These are phyloP conservation scores for Oryzias melastigma DNA, from an alignment of 2,113 vertebrate species.

Conservation along the genomic window DNA sequence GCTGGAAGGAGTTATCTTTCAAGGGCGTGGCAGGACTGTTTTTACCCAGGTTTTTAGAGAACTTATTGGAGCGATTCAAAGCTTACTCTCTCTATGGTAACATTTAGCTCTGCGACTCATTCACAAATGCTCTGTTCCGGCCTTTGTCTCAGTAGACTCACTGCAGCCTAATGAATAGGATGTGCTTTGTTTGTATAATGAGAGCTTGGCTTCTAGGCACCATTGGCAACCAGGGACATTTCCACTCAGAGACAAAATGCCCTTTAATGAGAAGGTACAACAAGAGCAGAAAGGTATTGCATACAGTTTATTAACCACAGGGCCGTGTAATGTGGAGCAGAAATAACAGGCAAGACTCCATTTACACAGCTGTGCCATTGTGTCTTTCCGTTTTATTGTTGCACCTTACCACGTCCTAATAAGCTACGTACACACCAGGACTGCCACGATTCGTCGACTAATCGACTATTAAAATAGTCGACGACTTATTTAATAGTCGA, in stretches of 20 bases:
- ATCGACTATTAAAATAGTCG: too few species aligned
- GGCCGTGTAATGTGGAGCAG: too few species aligned
- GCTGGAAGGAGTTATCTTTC: too few species aligned
- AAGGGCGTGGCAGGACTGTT: too few species aligned
- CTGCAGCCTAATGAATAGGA: conserved; percentile 27
- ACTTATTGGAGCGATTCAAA: neutral
- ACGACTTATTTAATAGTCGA: too few species aligned
- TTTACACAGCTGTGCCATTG: too few species aligned
- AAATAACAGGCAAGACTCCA: too few species aligned
- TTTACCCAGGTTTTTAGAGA: too few species aligned
- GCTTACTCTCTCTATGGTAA: conserved; percentile 43
- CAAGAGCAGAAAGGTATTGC: neutral
- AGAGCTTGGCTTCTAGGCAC: conserved; percentile 16
- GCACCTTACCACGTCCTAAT: too few species aligned
- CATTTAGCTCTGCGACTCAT: conserved; percentile 31
- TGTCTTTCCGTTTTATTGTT: too few species aligned
- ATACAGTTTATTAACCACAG: neutral
- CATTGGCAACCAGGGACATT: neutral
- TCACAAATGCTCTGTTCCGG: conserved; percentile 14
- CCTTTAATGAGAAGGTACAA: conserved; percentile 1
- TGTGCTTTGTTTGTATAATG: conserved; percentile 22
- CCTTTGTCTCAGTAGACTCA: conserved; percentile 19
- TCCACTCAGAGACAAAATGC: conserved; percentile 19
- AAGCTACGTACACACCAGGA: too few species aligned
- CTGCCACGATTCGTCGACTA: too few species aligned